A percentile compares a stretch with the other conserved stretches of the same genome.
Conservation (phyloP, 2,888 invertebrate species). For the Pterostichus niger region DNA sequence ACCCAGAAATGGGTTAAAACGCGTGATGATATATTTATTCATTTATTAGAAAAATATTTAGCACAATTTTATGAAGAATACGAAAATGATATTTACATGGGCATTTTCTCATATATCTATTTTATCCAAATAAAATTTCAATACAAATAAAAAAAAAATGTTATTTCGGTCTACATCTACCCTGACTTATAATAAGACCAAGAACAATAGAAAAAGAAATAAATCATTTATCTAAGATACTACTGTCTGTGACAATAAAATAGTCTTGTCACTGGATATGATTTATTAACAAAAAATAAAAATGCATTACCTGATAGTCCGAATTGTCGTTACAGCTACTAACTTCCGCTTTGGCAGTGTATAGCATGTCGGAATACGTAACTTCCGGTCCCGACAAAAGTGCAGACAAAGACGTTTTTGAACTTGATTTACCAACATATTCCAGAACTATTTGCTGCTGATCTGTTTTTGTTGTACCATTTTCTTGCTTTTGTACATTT, state of each 20-base stretch:
- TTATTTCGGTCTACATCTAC: too few species aligned
- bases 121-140: too few species aligned
- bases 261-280: too few species aligned
- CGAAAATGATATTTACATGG: too few species aligned
- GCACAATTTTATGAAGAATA: too few species aligned
- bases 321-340: constrained; percentile 52
- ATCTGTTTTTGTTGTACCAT: constrained; percentile 31
- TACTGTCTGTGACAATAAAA: not conserved
- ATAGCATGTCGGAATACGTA: constrained; percentile 68
- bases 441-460: constrained; percentile 28
- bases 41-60: too few species aligned
- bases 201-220: constrained; percentile 19
- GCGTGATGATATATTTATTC: too few species aligned
- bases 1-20: too few species aligned
- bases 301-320: constrained; percentile 65
- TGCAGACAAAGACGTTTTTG: constrained; percentile 37
- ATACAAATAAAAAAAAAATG: too few species aligned
- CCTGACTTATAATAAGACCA: too few species aligned
- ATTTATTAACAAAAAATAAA: not conserved
- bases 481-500: constrained; percentile 50
- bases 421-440: constrained; percentile 38
- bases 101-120: too few species aligned
- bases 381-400: constrained; percentile 65
- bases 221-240: constrained; percentile 14
- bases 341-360: constrained; percentile 66